Conservation (phyloP, 2,113 vertebrate genomes). For the Cyanistes caeruleus region DNA sequence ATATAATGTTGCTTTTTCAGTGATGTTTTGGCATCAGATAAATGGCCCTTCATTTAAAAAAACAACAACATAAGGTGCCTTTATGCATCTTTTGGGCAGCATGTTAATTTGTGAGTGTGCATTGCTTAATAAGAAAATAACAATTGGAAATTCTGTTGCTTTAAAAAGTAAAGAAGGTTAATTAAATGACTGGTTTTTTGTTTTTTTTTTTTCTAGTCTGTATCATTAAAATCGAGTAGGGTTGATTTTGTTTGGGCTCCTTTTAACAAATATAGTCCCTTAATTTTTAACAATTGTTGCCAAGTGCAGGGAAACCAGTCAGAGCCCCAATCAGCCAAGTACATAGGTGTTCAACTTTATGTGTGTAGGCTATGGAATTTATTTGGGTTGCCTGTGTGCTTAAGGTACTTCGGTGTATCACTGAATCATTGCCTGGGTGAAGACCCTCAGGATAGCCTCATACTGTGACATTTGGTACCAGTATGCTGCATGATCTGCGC, state of each 20-base stretch:
- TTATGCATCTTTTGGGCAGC: neutral
- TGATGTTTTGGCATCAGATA: constrained; percentile 36
- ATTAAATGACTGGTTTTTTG: neutral
- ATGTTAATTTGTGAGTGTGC: neutral
- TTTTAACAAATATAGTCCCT: neutral
- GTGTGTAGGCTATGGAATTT: neutral
- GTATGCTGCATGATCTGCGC: neutral
- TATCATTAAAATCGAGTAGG: neutral
- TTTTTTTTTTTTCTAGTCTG: neutral
- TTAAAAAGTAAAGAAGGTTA: neutral
- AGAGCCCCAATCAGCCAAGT: neutral
- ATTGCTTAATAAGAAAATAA: neutral
- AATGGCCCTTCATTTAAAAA: constrained; percentile 3
- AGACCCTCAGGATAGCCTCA: neutral
- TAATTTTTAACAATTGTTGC: neutral
- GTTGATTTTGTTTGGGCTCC: neutral
- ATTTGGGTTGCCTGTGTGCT: neutral
- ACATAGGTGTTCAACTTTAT: neutral
- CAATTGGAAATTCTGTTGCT: neutral
- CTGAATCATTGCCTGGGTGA: neutral
- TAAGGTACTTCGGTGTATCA: neutral
- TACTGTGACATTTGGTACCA: neutral
- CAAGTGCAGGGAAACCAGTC: neutral
- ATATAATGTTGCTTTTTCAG: constrained; percentile 21
- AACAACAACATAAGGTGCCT: neutral